phyloP scores from a whole-genome alignment of 2,113 vertebrate genomes.

The Esox niger region DNA sequence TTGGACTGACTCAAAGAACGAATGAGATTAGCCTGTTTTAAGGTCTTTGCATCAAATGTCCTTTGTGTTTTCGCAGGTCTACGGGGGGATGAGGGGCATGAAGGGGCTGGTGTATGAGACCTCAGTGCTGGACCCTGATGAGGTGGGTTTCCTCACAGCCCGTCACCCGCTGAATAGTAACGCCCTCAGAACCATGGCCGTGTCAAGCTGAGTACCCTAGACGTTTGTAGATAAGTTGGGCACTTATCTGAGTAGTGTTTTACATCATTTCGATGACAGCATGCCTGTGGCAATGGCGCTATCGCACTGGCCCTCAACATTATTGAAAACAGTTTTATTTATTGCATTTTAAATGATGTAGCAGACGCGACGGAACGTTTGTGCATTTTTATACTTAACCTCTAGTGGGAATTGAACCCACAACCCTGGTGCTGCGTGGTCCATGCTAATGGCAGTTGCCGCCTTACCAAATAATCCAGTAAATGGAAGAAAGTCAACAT shows the following conservation, averaged over 20 bases:
- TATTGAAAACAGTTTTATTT: no score
- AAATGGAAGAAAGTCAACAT: no score
- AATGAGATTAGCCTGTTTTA: neutral
- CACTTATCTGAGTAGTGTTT: neutral
- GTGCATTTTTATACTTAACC: no score
- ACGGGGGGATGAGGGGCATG: slow-evolving; percentile 97
- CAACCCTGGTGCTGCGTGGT: no score
- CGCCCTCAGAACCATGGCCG: neutral
- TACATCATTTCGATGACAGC: no score
- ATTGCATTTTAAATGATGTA: no score
- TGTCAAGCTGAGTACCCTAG: neutral
- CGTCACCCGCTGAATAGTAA: neutral
- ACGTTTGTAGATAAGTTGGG: neutral
- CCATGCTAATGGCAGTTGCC: no score
- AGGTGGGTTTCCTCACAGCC: slow-evolving; percentile 75
- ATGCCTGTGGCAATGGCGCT: neutral
- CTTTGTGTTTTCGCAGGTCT: slow-evolving; percentile 72
- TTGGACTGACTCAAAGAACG: neutral
- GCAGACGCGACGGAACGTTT: no score
- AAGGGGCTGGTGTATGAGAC: slow-evolving; percentile 96
- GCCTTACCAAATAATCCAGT: no score
- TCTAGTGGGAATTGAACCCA: no score
- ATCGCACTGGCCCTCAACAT: neutral
- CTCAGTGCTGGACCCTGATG: slow-evolving; percentile 92
- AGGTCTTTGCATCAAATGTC: neutral